These are phyloP conservation scores for Suncus etruscus DNA, from an alignment of 2,113 vertebrate genomes.

Conservation along the genomic window DNA sequence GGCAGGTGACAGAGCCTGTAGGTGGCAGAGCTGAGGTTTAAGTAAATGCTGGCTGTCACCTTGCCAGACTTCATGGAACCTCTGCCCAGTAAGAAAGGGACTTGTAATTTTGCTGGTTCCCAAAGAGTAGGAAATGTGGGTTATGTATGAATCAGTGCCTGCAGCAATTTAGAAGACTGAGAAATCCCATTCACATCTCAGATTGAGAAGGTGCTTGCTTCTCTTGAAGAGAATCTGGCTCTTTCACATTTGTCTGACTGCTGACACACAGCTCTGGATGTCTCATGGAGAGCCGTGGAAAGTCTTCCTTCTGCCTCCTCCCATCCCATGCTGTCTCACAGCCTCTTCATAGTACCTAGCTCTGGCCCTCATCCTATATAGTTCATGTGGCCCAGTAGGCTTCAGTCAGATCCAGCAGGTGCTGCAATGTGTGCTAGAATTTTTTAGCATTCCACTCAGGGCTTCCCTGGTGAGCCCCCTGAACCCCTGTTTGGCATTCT, in stretches of 20 bases:
- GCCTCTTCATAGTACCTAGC: not conserved
- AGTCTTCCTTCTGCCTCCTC: not conserved
- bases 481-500: not conserved
- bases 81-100: too few species aligned
- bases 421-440: not conserved
- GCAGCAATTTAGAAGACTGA: not conserved
- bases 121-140: not conserved
- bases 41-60: too few species aligned
- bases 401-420: not conserved
- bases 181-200: not conserved
- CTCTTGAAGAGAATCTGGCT: not conserved
- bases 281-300: not conserved
- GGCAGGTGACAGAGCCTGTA: slow-evolving; percentile 43
- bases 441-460: not conserved
- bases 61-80: too few species aligned
- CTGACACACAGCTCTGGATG: not conserved
- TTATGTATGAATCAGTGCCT: not conserved
- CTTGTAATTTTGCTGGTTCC: not conserved
- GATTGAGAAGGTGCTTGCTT: not conserved
- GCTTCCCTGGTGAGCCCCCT: not conserved
- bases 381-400: not conserved
- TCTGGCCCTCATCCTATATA: not conserved
- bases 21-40: slow-evolving; percentile 57
- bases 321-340: not conserved
- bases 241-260: not conserved